Percentiles rank a stretch among this genome's conserved stretches.
Conservation (phyloP, 2,888 invertebrate genomes). For the Lumbricus terrestris region DNA sequence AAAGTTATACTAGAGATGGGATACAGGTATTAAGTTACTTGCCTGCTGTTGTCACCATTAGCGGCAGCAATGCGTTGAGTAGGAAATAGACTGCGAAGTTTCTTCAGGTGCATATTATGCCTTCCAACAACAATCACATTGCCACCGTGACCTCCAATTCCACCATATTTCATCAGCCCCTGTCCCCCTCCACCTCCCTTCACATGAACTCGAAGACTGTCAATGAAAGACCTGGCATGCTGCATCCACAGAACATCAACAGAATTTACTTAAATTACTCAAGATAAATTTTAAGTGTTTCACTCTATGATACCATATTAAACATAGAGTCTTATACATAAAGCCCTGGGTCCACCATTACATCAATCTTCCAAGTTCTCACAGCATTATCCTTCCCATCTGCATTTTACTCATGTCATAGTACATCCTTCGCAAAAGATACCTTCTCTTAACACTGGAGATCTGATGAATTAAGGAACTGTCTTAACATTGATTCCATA, state of each 20-base stretch:
- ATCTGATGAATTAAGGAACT: too few relatives aligned
- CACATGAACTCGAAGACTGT: conserved; percentile 76
- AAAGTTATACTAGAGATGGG: conserved; percentile 21
- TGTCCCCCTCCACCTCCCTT: conserved; percentile 81
- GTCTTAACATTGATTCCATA: too few relatives aligned
- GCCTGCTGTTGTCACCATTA: conserved; percentile 74
- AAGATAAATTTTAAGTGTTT: neutral
- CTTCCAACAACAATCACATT: conserved; percentile 69
- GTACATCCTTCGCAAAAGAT: too few relatives aligned
- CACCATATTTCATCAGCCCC: conserved; percentile 79
- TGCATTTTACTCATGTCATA: too few relatives aligned
- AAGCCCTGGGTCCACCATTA: too few relatives aligned
- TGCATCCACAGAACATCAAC: conserved; percentile 3
- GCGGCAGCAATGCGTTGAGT: conserved; percentile 68
- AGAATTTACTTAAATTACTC: neutral
- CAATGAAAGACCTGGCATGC: conserved; percentile 66
- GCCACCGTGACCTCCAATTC: conserved; percentile 85
- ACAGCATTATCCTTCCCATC: too few relatives aligned
- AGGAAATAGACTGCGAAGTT: conserved; percentile 61
- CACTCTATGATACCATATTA: neutral
- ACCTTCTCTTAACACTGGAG: too few relatives aligned
- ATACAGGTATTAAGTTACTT: conserved; percentile 31
- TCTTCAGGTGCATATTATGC: conserved; percentile 50
- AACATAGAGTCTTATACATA: neutral
- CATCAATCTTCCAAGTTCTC: too few relatives aligned